Evolutionary conservation across 1,140 invertebrate species (phyloP), one percentile per base, ranked within the genome.

Genomic region (Delia radicum): DNA sequence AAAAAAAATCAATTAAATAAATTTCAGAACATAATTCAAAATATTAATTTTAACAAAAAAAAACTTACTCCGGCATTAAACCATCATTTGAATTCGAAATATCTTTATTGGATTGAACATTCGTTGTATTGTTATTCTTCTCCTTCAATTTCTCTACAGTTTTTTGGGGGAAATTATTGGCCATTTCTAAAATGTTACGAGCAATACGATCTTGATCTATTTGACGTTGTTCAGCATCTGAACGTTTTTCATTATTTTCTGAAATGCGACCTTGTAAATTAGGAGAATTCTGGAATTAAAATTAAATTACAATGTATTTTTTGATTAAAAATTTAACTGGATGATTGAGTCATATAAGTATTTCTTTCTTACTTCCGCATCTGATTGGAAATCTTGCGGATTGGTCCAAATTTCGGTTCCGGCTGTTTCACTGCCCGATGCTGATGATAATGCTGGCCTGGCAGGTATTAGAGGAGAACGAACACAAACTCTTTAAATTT

Each of bases 391-490:
- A 55, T 78, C 77, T n/a, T 74, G 72, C 0, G 92, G 91, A 85
- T 93, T 93, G 5, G 90, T 93, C 92, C 92, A 94, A 75, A 93
- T 89, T 79, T 94, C 92, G 3, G 90, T 88, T 2, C 81, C 79
- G 1, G 87, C 82, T 18, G 85, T 85, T 42, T 87, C 87, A 18
- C 83, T 87, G 67, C 82, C 85, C 24, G 80, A 81, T 33, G 85
- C 87, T 31, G 91, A 91, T 0, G 92, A 92, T 80, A 92, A 91
- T 0, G 92, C 90, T 7, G 93, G 91, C 27, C 92, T 87, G 7
- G 92, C 91, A 10, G 92, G 92, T 80, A 94, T 93, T 78, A 94
- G 90, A 3, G 93, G 93, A 2, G 93, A 94, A 76, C 93, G 89
- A 76, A 92, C 91, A 85, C 93, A 94, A 26, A 93, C 93, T 76